Evolutionary conservation across 2,888 invertebrate species (phyloP), one percentile per base, ranked within the genome.

Genomic region (Caenorhabditis sp.): DNA sequence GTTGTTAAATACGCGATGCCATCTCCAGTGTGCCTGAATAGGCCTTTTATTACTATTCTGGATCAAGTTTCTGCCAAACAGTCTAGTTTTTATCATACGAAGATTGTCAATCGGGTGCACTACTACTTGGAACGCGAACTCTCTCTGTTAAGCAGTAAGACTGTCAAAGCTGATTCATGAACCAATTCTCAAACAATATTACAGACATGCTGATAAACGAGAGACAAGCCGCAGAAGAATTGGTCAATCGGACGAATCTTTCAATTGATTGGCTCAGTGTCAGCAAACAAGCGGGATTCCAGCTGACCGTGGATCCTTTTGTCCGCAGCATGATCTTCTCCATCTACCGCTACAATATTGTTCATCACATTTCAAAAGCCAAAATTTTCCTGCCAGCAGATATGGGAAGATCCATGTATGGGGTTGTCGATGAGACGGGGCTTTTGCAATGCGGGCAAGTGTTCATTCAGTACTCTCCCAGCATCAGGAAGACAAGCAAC

Each of bases 341-440:
- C 44, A 80, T 89, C 60, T 87, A 88, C 65, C 79, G 86, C 37
- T 88, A 88, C 80, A 85, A 85, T 47, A 85, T 89, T 72, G 72
- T 83, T 40, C 83, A 87, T 65, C 86, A 89, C 70, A 82, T 89
- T 35, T 79, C 83, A 9, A 89, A 88, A 62, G 79, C 83, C 22
- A 86, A 86, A 55, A 84, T 86, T 44, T 86, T 86, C 62, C 62
- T 92, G 5, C 91, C 91, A 1, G 67, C 82, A 2, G 56, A 70
- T 35, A 68, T 83, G 62, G 92, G 92, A 0, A 88, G 92, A 35
- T 90, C 90, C 18, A 89, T 92, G 88, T 91, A 90, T 65, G 92
- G 92, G 13, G 90, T 92, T 5, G 83, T 92, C 26, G 92, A 92
- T 72, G 92, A 91, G 70, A 88, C 89, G 4, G 90, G 90, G 2